Evolutionary conservation across 1,140 invertebrate genomes (phyloP), one percentile per base, ranked within the genome.

Genomic region (Drosophila lacteicornis): DNA sequence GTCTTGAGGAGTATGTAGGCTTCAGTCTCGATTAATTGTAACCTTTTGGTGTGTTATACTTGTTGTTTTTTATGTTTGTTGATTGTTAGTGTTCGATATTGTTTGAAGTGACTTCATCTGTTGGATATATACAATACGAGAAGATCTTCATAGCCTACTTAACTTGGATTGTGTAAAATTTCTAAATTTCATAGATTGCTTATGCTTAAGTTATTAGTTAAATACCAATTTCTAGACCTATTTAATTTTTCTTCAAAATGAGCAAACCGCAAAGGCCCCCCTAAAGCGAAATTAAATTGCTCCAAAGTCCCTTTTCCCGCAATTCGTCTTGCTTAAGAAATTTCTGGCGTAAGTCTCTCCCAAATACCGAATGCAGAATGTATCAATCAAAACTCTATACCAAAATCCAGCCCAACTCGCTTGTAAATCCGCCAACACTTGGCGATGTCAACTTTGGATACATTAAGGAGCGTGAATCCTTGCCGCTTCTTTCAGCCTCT

Each of bases 351-450:
- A 84, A 88, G 73, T 57, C 73, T 69, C 45, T 60, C 55, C 43
- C 68, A 78, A 83, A 86, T 71, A 67, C 76, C 76, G 50, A 67
- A 80, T 70, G 45, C 53, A 80, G 78, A 87, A 88, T 87, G 66
- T 88, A 87, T 87, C 84, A 87, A 87, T 87, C 84, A 88, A 87
- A 87, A 84, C 53, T 67, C 60, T 60, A 79, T 65, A 60, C 57
- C 25, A 60, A 85, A 85, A 81, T 69, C 74, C 69, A 71, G 51
- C 25, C 45, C 36, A 42, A 49, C 66, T 38, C 43, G 22, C 33
- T 55, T 88, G 84, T 75, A 87, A 87, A 87, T 88, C 84, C 84
- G 84, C 84, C 76, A 87, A 87, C 85, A 88, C 84, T 87, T 82
- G 49, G 66, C 74, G 69, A 88, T 88, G 84, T 87, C 84, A 88